phyloP scores from a whole-genome alignment of 2,888 invertebrate species.

The Allacma fusca region DNA sequence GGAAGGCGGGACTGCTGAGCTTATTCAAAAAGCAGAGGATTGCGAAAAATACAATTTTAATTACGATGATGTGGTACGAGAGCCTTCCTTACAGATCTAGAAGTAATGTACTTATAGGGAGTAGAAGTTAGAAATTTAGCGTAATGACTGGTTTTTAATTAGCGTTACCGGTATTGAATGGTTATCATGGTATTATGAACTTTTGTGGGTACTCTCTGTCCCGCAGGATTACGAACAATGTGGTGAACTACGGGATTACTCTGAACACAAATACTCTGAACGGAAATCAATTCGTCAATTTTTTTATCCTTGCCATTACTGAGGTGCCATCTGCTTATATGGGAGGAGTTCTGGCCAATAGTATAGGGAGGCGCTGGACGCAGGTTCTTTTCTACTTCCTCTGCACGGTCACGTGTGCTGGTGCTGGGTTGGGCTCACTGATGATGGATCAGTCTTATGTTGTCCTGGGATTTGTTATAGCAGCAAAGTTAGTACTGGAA shows the following conservation, averaged over 20 bases:
- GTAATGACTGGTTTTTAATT: too few relatives aligned
- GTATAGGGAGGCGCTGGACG: conserved; percentile 68
- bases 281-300: conserved; percentile 75
- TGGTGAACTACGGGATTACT: conserved; percentile 61
- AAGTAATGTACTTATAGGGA: too few relatives aligned
- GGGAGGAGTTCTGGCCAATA: conserved; percentile 69
- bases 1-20: conserved; percentile 41
- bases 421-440: conserved; percentile 29
- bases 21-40: conserved; percentile 45
- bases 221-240: conserved; percentile 57
- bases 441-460: too few relatives aligned
- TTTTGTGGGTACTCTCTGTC: too few relatives aligned
- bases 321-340: conserved; percentile 73
- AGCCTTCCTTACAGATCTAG: not conserved
- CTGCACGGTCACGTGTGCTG: conserved; percentile 48
- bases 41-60: conserved; percentile 52
- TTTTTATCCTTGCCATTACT: conserved; percentile 71
- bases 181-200: too few relatives aligned
- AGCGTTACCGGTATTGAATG: too few relatives aligned
- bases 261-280: conserved; percentile 65
- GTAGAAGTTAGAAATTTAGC: too few relatives aligned
- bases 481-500: too few relatives aligned
- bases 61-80: conserved; percentile 42
- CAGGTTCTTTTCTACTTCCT: conserved; percentile 66
- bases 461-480: too few relatives aligned